Evolutionary conservation across 2,113 vertebrate genomes (phyloP), one percentile per base, ranked within the genome.

Genomic region (Esox niger): DNA sequence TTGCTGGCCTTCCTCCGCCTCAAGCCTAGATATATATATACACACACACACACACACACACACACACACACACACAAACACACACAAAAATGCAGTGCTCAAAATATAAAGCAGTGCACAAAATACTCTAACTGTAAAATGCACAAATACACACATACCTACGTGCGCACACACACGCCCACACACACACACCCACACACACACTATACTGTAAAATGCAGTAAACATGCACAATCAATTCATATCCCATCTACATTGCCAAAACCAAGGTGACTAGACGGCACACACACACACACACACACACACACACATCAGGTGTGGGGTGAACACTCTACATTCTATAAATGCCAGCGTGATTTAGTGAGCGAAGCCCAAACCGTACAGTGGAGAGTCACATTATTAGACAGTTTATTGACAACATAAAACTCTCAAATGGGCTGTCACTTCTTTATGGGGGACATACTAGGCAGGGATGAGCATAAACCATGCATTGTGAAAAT

Each of bases 321-420:
- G 38, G 3, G 13, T n/a, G 38, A 43, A 43, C 38, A 6, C 38
- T 43, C 13, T 43, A 43, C 38, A 43, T 43, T 43, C 15, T 43
- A 43, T 43, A 15, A 15, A 6, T 29, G 55, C 2, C 55, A 17
- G 3, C 26, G 60, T 68, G 52, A 73, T 81, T 77, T 74, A 66
- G 78, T 79, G 79, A 77, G 62, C 62, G n/a, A n/a, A n/a, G n/a
- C 1, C 57, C 59, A 67, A 72, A 67, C 11, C 27, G 55, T 57
- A 29, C 55, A 57, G 55, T 57, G 55, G 55, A 57, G 13, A 70
- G 25, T 62, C 71, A 60, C 38, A 71, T 73, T 60, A 68, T 32
- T 35, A 66, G 49, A 73, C 71, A 66, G 69, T 66, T 62, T n/a
- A 64, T 57, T 57, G 75, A 68, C 68, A 66, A 49, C 64, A 82